Base-by-base conservation (phyloP, 2,888 invertebrate species). In the Platycheirus rosarum region DNA sequence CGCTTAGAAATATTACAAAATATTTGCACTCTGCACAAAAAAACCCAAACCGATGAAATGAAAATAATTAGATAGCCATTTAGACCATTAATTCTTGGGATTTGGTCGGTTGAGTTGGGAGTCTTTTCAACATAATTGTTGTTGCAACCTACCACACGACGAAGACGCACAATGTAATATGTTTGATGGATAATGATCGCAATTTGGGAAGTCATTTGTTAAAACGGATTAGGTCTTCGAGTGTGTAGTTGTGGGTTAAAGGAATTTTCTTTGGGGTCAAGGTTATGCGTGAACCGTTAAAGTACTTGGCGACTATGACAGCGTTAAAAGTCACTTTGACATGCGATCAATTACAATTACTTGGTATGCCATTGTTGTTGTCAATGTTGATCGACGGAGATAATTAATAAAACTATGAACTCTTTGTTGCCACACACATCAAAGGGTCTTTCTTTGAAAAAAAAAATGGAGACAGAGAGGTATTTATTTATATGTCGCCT, bases 191-290 rank as follows among this genome's bases (percentile, higher is more conserved):
- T 53, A 14, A 55, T 49, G 20, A 23, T 35, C 46, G 71, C 65
- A 57, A 71, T 71, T 74, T 74, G 14, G 20, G 16, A n/a, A 42
- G 48, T 37, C 11, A 73, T 55, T 53, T 37, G 8, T 65, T 51
- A 51, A 35, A 44, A 20, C 14, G 26, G 23, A 37, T 46, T 14
- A 44, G 29, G 9, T 26, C 35, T 26, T 8, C 20, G 32, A n/a
- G n/a, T n/a, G n/a, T n/a, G n/a, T n/a, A n/a, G n/a, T n/a, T n/a
- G n/a, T n/a, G n/a, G 23, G 23, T 3, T 14, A 26, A 62, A 62
- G 44, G 51, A 62, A 49, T 63, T 70, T 55, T n/a, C 77, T 73
- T 63, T 77, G 82, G 42, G 77, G 82, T 82, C 76, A 82, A 82
- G 82, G 82, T 71, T 26, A 66, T 35, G 69, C 55, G 69, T 74